Conservation (phyloP, 2,113 vertebrate species). For the Astur gentilis region DNA sequence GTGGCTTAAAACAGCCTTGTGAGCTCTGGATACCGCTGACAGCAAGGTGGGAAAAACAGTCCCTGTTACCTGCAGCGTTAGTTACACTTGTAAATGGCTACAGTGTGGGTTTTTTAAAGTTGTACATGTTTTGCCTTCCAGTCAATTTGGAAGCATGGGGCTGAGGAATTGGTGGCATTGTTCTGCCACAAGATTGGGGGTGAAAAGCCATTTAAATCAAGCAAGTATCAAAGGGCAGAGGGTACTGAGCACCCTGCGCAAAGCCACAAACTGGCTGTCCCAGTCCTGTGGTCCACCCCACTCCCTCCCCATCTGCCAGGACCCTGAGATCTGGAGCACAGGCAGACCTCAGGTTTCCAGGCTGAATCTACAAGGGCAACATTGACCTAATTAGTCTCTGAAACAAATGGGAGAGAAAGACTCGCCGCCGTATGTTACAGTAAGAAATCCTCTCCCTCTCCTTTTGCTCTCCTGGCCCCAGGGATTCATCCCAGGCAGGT, state of each 20-base stretch:
- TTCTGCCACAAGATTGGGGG: not conserved
- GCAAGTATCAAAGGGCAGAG: not conserved
- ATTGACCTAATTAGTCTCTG: conserved; percentile 49
- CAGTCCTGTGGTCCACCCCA: fast-evolving
- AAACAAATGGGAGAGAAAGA: not conserved
- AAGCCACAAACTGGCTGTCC: not conserved
- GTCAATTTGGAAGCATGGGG: not conserved
- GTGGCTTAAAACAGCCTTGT: not conserved
- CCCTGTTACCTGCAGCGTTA: fast-evolving
- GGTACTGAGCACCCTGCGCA: not conserved
- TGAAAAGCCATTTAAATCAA: not conserved
- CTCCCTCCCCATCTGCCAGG: not conserved
- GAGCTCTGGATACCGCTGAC: not conserved
- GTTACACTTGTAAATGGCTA: not conserved
- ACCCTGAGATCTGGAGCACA: not conserved
- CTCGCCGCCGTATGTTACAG: not conserved
- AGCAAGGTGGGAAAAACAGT: not conserved
- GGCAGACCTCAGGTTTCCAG: not conserved
- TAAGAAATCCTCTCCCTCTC: not conserved
- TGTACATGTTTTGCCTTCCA: not conserved
- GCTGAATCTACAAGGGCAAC: not conserved
- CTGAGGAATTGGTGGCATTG: not conserved
- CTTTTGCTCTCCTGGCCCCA: not conserved
- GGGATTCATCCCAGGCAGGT: conserved; percentile 47
- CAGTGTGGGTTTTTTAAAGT: not conserved